A percentile compares a stretch with the other conserved stretches of the same genome.
Evolutionary conservation across 2,888 invertebrate species (phyloP).

Genomic region (Nipponacmea schrenckii): DNA sequence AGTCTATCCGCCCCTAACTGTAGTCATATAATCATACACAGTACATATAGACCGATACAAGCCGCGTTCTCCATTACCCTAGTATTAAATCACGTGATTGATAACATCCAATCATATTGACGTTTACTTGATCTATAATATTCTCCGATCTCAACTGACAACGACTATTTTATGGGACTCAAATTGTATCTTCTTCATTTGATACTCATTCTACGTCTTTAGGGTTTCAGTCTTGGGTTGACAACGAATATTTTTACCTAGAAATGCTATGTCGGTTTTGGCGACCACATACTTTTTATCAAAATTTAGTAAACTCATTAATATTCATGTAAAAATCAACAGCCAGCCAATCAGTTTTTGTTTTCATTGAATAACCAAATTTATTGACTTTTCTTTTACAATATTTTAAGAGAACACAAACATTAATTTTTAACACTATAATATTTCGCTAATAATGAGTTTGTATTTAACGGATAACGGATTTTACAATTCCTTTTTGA

Average conservation of each 20-base stretch:
- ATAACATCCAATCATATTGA: background rate
- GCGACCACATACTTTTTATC: background rate
- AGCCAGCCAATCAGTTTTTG: conserved; percentile 5
- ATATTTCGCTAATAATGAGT: no score
- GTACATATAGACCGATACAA: background rate
- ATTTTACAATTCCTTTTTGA: no score
- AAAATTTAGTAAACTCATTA: background rate
- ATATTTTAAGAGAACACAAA: no score
- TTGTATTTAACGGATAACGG: no score
- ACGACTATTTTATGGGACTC: background rate
- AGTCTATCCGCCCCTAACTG: background rate
- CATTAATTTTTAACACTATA: no score
- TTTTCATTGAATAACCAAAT: background rate
- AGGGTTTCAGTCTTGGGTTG: no score
- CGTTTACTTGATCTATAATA: background rate
- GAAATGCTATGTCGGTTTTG: no score
- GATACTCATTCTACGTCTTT: no score
- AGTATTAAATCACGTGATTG: conserved; percentile 3
- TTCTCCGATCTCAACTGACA: background rate
- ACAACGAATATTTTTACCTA: no score
- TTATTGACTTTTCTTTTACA: no score
- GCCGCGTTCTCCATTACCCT: conserved; percentile 6
- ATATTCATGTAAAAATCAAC: background rate
- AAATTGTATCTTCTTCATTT: no score
- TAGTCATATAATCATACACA: background rate